Evolutionary conservation across 2,113 vertebrate genomes (phyloP), one percentile per base, ranked within the genome.

Genomic region (Strix aluco): DNA sequence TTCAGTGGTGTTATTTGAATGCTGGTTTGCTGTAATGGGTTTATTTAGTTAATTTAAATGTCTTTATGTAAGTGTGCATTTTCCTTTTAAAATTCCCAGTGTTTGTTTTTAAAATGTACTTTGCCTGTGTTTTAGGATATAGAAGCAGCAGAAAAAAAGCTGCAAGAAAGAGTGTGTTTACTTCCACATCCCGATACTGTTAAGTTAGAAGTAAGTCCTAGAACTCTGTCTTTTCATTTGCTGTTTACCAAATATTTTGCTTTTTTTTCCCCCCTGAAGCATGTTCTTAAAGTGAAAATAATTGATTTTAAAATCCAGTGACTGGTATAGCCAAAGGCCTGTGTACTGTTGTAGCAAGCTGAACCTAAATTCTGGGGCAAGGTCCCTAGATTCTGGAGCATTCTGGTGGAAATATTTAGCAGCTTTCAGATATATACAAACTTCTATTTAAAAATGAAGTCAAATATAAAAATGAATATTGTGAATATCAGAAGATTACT

Each of bases 121-220:
- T 95, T 95, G 52, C 79, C 80, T 97, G 74, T 96, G 59, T 97
- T 97, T 47, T 94, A 99, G 99, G 98, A 99, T 95, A 94, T 99
- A 83, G 97, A 98, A 94, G 94, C 92, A 92, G 92, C 98, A 84
- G 98, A 98, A 94, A 97, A 98, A 83, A 97, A 83, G 85, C 95
- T 99, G 63, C 98, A 95, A 85, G 97, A 90, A 79, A 97, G 91
- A 91, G 57, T 46, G 12, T n/a, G 58, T 70, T 73, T 94, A 52
- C 91, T 96, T 86, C 97, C 97, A 82, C 96, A 94, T 54, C 98
- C 98, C 0, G 72, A 98, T 69, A 77, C 98, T 81, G 89, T 98
- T 93, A 98, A 97, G 92, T 98, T 99, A 66, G 97, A 99, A 99
- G 99, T 99, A 97, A 97, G 98, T 93, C 62, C 84, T 91, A 63